A percentile compares a stretch with the other conserved stretches of the same genome.
phyloP scores from a whole-genome alignment of 1,140 invertebrate genomes.

The Drosophila ohnishii region DNA sequence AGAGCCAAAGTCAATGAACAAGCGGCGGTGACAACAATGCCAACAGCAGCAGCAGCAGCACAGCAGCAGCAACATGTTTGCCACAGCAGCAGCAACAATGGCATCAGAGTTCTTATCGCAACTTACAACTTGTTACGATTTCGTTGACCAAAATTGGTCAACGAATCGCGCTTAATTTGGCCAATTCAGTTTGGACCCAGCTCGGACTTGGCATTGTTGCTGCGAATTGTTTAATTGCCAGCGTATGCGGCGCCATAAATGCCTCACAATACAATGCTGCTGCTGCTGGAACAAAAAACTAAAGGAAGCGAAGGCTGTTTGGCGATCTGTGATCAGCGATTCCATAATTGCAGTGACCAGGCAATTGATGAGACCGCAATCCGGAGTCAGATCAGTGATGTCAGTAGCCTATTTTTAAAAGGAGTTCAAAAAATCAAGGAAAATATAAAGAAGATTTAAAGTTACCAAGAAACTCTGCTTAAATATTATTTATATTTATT shows the following conservation, averaged over 20 bases:
- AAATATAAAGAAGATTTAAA: background rate
- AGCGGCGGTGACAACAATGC: constrained; percentile 55
- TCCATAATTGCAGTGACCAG: constrained; percentile 29
- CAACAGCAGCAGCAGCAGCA: constrained; percentile 31
- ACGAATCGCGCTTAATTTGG: constrained; percentile 65
- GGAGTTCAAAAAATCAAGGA: background rate
- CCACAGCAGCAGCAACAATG: constrained; percentile 40
- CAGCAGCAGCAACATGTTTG: constrained; percentile 32
- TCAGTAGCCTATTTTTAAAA: background rate
- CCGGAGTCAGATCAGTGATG: constrained; percentile 7
- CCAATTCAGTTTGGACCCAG: constrained; percentile 36
- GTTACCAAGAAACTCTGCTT: rapidly evolving
- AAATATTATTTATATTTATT: background rate
- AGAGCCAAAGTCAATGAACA: constrained; percentile 57
- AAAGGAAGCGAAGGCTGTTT: constrained; percentile 13
- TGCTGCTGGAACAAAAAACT: constrained; percentile 2
- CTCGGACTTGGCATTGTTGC: constrained; percentile 55
- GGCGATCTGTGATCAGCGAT: constrained; percentile 10
- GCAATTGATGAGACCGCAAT: constrained; percentile 27
- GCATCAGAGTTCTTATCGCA: constrained; percentile 69
- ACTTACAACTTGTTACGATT: constrained; percentile 77
- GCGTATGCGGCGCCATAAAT: constrained; percentile 79
- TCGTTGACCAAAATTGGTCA: constrained; percentile 77
- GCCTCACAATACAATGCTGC: constrained; percentile 58
- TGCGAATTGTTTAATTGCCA: constrained; percentile 78